These are phyloP conservation scores for Neoniphon sammara DNA, from an alignment of 2,797 vertebrate species.

Conservation along the genomic window DNA sequence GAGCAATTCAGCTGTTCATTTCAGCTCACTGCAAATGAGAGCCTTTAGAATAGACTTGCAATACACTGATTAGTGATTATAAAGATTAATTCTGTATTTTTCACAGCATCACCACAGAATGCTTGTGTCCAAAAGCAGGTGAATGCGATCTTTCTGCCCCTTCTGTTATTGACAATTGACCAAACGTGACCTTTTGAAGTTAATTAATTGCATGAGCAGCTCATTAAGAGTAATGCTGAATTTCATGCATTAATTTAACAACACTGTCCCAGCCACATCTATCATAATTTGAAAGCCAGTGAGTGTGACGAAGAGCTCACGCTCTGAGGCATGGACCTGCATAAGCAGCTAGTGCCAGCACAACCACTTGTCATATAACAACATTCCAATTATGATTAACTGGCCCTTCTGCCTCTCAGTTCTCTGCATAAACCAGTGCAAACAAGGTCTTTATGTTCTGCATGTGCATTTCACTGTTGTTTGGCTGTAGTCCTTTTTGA, in stretches of 20 bases:
- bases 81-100: neutral
- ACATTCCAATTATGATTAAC: constrained; percentile 56
- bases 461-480: constrained; percentile 9
- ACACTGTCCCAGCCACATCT: constrained; percentile 68
- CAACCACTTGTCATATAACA: constrained; percentile 55
- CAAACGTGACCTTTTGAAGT: constrained; percentile 73
- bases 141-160: constrained; percentile 16
- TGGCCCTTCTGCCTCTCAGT: constrained; percentile 29
- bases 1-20: constrained; percentile 5
- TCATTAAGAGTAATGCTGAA: constrained; percentile 70
- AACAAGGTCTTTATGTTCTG: constrained; percentile 41
- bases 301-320: constrained; percentile 61
- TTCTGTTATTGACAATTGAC: constrained; percentile 59
- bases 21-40: neutral
- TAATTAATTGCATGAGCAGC: constrained; percentile 75
- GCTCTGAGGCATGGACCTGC: constrained; percentile 52
- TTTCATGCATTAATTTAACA: constrained; percentile 71
- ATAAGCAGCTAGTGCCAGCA: constrained; percentile 49
- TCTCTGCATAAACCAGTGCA: constrained; percentile 23
- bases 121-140: constrained; percentile 14
- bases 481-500: neutral
- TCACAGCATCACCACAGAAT: neutral
- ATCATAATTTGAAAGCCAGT: constrained; percentile 72
- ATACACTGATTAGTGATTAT: constrained; percentile 4
- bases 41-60: constrained; percentile 72